Percentiles rank a stretch among this genome's conserved stretches.
These are phyloP conservation scores for Protodeltote pygarga DNA, from an alignment of 2,888 invertebrate genomes.

Conservation along the genomic window DNA sequence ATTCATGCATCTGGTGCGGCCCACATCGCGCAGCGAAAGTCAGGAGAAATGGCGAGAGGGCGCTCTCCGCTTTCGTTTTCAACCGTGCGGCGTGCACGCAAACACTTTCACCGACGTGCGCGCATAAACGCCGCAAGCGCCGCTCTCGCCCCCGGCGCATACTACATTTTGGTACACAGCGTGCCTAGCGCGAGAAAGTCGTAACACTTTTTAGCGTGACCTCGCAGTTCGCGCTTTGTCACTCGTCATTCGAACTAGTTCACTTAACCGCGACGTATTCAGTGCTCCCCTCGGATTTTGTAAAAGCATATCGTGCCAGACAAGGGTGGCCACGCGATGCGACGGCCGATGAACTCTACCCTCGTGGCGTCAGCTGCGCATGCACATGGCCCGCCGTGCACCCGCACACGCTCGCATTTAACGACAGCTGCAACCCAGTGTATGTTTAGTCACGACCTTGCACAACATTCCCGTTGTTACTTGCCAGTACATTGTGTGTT, in stretches of 20 bases:
- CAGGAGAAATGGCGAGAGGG: slow-evolving; percentile 86
- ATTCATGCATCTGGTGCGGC: slow-evolving; percentile 82
- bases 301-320: slow-evolving; percentile 54
- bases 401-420: slow-evolving; percentile 67
- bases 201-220: slow-evolving; percentile 86
- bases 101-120: slow-evolving; percentile 83
- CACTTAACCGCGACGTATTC: slow-evolving; percentile 70
- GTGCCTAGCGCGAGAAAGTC: slow-evolving; percentile 82
- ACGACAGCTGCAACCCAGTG: slow-evolving; percentile 78
- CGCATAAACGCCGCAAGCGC: slow-evolving; percentile 76
- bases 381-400: slow-evolving; percentile 75
- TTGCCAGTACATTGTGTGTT: slow-evolving; percentile 43
- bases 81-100: slow-evolving; percentile 76
- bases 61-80: slow-evolving; percentile 86
- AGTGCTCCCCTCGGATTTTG: slow-evolving; percentile 57
- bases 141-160: slow-evolving; percentile 70
- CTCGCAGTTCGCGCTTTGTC: slow-evolving; percentile 84
- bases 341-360: slow-evolving; percentile 83
- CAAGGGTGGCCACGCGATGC: slow-evolving; percentile 65
- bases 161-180: slow-evolving; percentile 71
- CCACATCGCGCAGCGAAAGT: slow-evolving; percentile 85
- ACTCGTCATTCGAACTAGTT: slow-evolving; percentile 81
- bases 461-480: slow-evolving; percentile 76
- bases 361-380: slow-evolving; percentile 82
- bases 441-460: slow-evolving; percentile 80